phyloP scores from a whole-genome alignment of 2,797 vertebrate species.

The Enoplosus armatus region DNA sequence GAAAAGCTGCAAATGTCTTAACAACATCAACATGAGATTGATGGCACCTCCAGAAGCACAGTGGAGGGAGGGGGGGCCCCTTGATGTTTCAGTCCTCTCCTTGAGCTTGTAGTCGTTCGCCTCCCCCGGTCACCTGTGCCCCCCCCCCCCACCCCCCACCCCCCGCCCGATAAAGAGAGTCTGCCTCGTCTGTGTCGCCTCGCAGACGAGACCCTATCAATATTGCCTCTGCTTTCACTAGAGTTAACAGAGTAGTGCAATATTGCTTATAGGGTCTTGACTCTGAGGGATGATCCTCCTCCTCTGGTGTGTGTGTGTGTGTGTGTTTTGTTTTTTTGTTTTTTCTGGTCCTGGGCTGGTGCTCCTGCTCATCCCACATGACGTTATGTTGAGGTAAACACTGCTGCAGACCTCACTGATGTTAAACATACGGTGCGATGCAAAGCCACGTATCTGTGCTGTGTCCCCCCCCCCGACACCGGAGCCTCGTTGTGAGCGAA shows the following conservation, averaged over 20 bases:
- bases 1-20: background rate
- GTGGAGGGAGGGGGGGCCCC: too few species aligned
- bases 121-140: background rate
- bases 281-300: slow-evolving; percentile 84
- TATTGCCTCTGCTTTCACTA: slow-evolving; percentile 95
- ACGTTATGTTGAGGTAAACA: background rate
- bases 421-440: background rate
- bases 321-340: too few species aligned
- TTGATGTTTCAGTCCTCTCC: background rate
- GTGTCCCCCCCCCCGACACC: too few species aligned
- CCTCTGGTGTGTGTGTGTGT: slow-evolving; percentile 43
- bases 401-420: background rate
- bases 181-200: slow-evolving; percentile 71
- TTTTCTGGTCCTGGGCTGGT: too few species aligned
- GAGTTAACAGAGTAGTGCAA: slow-evolving; percentile 94
- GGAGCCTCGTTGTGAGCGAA: background rate
- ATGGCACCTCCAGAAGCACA: background rate
- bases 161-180: too few species aligned
- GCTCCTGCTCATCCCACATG: background rate
- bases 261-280: slow-evolving; percentile 99
- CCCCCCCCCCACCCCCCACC: too few species aligned
- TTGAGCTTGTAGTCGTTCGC: background rate
- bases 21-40: background rate
- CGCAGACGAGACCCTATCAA: slow-evolving; percentile 94
- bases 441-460: too few species aligned